These are phyloP conservation scores for Keiferia lycopersicella DNA, from an alignment of 2,888 invertebrate genomes.

Conservation along the genomic window DNA sequence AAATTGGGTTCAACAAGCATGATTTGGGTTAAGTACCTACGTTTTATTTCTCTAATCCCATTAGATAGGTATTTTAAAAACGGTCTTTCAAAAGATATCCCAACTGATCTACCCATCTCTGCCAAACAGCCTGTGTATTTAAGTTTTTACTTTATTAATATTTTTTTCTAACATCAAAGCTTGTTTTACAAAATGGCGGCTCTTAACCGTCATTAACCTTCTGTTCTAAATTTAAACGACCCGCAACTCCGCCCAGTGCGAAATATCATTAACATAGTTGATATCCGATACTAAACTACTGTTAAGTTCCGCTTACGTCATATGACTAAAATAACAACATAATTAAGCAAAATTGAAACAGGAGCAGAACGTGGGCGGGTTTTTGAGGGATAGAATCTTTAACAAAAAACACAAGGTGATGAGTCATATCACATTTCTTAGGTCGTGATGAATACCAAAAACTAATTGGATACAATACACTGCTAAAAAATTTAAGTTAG, in stretches of 20 bases:
- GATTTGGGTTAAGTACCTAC: neutral
- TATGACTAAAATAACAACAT: no score
- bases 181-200: constrained; percentile 39
- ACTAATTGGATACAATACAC: neutral
- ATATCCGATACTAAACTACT: constrained; percentile 50
- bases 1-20: neutral
- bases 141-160: no score
- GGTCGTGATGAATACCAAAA: neutral
- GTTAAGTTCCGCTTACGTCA: constrained; percentile 61
- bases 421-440: constrained; percentile 3
- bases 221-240: constrained; percentile 46
- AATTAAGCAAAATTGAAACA: constrained; percentile 51
- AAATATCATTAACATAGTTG: constrained; percentile 47
- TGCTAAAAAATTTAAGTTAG: neutral
- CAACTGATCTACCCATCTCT: no score
- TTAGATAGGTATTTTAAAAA: no score
- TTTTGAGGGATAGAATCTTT: constrained; percentile 23
- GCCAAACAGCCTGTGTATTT: no score
- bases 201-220: constrained; percentile 41
- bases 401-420: constrained; percentile 19
- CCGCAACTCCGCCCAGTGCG: constrained; percentile 47
- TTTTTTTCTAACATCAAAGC: no score
- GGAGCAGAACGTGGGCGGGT: constrained; percentile 45
- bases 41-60: no score
- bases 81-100: no score